Evolutionary conservation across 2,888 invertebrate species (phyloP), one percentile per base, ranked within the genome.

Genomic region (Listrodromus nycthemerus): DNA sequence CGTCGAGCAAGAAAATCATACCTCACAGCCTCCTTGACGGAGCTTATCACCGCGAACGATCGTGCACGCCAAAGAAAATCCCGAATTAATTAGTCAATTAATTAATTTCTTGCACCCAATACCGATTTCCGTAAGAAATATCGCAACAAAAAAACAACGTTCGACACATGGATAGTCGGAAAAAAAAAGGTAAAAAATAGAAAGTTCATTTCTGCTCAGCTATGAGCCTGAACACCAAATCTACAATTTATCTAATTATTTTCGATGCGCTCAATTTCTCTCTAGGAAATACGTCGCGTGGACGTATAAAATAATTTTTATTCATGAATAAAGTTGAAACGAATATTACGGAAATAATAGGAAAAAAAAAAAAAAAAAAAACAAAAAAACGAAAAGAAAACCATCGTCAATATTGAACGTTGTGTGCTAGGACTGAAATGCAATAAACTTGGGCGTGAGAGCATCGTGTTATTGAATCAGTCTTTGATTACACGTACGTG

Each of bases 401-500:
- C 41, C 4, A 16, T 30, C 16, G 30, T 27, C 61, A 61, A 61
- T 30, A 61, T 61, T 7, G 61, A 61, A 27, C 30, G 30, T 5
- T 61, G 27, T 61, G 16, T 48, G 24, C 33, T 6, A 24, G 16
- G 65, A 37, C 50, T 50, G 30, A 21, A 50, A 52, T 37, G 63
- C 19, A 76, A 76, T 76, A 66, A 48, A 16, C 67, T 41, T 41
- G 37, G 41, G 45, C 33, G 10, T 45, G 6, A 45, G 21, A 71
- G 21, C 13, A 73, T 67, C 52, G 71, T 27, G 61, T 41, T 66
- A 67, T 73, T 30, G 73, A 69, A 66, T 73, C 48, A 65, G 73
- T 67, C 58, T 77, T 77, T 82, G 66, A 77, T 82, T 77, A 67
- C 45, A n/a, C 50, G 50, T 67, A 77, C 67, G 77, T 77, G 71